These are phyloP conservation scores for Allobates femoralis DNA, from an alignment of 2,797 vertebrate species.

Conservation along the genomic window DNA sequence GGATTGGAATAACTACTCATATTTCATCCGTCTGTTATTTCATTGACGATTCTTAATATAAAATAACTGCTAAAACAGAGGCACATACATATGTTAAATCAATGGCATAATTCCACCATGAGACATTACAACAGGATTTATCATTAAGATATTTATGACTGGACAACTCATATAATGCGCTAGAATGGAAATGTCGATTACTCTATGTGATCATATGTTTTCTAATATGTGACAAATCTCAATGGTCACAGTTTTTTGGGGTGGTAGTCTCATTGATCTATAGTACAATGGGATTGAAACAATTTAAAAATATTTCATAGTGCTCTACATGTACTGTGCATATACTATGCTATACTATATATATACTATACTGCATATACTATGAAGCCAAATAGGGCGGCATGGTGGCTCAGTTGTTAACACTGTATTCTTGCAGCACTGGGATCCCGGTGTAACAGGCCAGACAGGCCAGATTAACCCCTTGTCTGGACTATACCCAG, in stretches of 20 bases:
- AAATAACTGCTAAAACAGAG: constrained; percentile 1
- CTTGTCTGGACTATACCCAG: too few species aligned
- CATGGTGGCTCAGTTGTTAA: too few species aligned
- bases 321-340: too few species aligned
- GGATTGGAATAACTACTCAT: neutral
- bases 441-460: too few species aligned
- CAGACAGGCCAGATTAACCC: too few species aligned
- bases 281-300: neutral
- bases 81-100: neutral
- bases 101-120: neutral
- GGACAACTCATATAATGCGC: neutral
- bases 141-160: neutral
- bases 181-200: neutral
- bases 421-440: too few species aligned
- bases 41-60: neutral
- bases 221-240: neutral
- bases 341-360: too few species aligned
- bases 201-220: neutral
- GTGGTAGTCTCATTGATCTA: neutral
- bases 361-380: too few species aligned
- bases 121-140: neutral
- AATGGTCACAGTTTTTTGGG: neutral
- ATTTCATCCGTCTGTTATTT: neutral
- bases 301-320: too few species aligned
- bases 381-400: too few species aligned